Base-by-base conservation (phyloP, 2,113 vertebrate species). In the Melierax canorus region DNA sequence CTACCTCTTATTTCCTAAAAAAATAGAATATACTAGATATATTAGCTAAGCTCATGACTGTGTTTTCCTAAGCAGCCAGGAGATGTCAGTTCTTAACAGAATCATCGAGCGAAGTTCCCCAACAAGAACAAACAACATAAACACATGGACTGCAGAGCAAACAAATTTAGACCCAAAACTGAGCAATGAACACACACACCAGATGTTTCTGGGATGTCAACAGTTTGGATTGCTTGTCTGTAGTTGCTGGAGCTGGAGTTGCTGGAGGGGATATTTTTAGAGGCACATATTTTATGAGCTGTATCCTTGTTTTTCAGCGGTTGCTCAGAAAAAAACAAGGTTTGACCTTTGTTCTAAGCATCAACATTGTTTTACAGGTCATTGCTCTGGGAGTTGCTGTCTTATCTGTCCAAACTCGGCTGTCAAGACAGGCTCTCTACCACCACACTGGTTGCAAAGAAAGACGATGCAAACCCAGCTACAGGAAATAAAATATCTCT, bases 71-170 rank as follows among this genome's bases (percentile, higher is more conserved):
- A 95, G 66, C 92, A 96, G 85, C 90, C 94, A 96, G 96, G 94
- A 97, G 96, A 96, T 96, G 96, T 96, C 93, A 96, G 93, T 93
- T 96, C 92, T 90, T 38, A 64, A 53, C 93, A 93, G 90, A 84
- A 69, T 64, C 69, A 93, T 88, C 58, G 81, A 91, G 36, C 81
- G 16, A 90, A 85, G 66, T 82, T 90, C 92, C 69, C 60, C 87
- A 68, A 85, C 69, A 85, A 93, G 62, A 90, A 22, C 21, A 91
- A 90, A 69, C 66, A 93, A 58, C 48, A 12, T n/a, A 90, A 96
- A 95, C 92, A 96, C 87, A 88, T 7, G 84, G 90, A 71, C 90
- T 82, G 66, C 87, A 87, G 58, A 88, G 63, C 80, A 96, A 93
- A 95, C 80, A 94, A 77, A 93, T 85, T 93, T 60, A 94, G 93